Evolutionary conservation across 2,888 invertebrate genomes (phyloP), one percentile per base, ranked within the genome.

Genomic region (Nephrotoma appendiculata): DNA sequence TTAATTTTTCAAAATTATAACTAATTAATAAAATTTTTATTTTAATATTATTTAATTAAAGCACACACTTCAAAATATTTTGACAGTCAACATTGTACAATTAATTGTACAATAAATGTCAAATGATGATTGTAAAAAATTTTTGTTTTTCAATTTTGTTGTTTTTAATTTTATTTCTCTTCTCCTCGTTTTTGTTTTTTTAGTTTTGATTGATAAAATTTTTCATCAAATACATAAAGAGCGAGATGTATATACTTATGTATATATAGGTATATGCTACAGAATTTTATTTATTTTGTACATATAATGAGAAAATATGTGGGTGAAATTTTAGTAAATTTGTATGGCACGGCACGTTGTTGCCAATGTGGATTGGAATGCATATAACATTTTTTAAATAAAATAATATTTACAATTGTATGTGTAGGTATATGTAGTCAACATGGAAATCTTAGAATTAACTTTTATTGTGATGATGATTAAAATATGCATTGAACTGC

Each of bases 31-130:
- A 71, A 31, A 31, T 19, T 71, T 44, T 71, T 71, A 31, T 71
- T 31, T 71, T 71, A 71, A 44, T 71, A 52, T 71, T 71, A 71
- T 71, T 71, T 71, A 71, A 71, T 71, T 71, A 71, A 71, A 71
- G 19, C 31, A 19, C 31, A 12, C 71, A 71, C 71, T 71, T 71
- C 71, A 71, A 71, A 71, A 71, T 9, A 11, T 71, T 71, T 71
- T 71, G 71, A 71, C 71, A 71, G 71, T 71, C 19, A 71, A 71
- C 71, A 84, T 84, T 84, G 84, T 84, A 84, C 84, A 84, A 84
- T 84, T 84, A 84, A 41, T 84, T 84, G 84, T 84, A 84, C 84
- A 84, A 84, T 84, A 84, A 42, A 84, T 84, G 84, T 84, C 84
- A 84, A 84, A 84, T 84, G 43, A 31, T 71, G 71, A 71, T 71